Conservation (phyloP, 2,888 invertebrate genomes). For the Tipula unca region DNA sequence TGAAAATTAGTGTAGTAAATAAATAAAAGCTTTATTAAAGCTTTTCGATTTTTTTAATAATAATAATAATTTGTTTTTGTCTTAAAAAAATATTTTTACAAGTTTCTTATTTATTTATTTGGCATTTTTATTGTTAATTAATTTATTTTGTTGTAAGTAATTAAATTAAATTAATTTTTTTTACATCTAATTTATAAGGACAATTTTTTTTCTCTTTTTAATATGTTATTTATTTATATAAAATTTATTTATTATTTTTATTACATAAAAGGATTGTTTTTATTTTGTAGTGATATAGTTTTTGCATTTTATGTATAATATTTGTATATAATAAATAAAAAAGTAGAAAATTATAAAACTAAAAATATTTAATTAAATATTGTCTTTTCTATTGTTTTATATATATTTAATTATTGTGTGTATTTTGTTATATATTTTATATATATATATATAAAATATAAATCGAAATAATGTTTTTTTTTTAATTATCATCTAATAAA, state of each 20-base stretch:
- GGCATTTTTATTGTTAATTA: background rate
- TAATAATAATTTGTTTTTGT: background rate
- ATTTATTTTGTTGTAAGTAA: background rate
- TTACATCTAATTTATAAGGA: constrained; percentile 8
- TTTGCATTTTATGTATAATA: background rate
- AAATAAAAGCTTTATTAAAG: background rate
- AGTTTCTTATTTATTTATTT: background rate
- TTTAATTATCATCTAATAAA: background rate
- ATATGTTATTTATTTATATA: background rate
- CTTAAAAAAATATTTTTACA: constrained; percentile 14
- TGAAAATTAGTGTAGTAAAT: background rate
- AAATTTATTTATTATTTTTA: background rate
- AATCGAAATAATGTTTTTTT: background rate
- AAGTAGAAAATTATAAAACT: background rate
- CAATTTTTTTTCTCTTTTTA: background rate
- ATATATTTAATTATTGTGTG: background rate
- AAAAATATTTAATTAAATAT: background rate
- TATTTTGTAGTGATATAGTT: background rate
- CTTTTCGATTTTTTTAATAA: background rate
- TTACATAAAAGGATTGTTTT: background rate
- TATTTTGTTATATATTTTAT: background rate
- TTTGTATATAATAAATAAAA: background rate
- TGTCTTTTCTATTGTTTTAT: background rate
- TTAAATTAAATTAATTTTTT: background rate
- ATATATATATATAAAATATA: background rate